Evolutionary conservation across 2,888 invertebrate species (phyloP), one percentile per base, ranked within the genome.

Genomic region (Epinotia bilunana): DNA sequence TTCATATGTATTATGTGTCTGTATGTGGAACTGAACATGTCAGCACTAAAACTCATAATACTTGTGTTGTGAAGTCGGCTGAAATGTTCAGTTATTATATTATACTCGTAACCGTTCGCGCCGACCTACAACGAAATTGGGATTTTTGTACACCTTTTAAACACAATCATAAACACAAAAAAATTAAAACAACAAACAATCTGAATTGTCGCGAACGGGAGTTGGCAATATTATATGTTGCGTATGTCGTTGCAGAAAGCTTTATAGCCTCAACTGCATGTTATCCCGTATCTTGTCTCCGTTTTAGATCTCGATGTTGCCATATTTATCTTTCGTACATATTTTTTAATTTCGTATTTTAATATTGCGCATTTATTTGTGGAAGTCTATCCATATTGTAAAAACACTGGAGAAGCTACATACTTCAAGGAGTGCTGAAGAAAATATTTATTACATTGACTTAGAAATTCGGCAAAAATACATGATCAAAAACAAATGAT

Each of bases 211-310:
- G 87, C 87, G 86, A 82, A 86, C 85, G 85, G 85, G 76, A 77
- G 70, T 74, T 58, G 53, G 80, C 77, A 76, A 78, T 80, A 76
- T 77, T 79, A 78, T 87, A 82, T 88, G 84, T 88, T 88, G 89
- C 88, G 78, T 87, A 82, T 88, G 84, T 88, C 88, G 89, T 88
- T 84, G 86, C 79, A 88, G 83, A 83, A 85, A 87, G 90, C 90
- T 90, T 90, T 76, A 83, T 84, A 89, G 91, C 91, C 89, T 88
- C 79, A 77, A 84, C 82, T 85, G 88, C 77, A 73, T 73, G 74
- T 65, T 71, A 64, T 55, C 68, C 69, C 70, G 49, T 67, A 73
- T 70, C 70, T 67, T 75, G 75, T 75, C 75, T 62, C 46, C 74
- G 72, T 75, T 67, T 74, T 72, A 75, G 71, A 72, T 75, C 67